phyloP scores from a whole-genome alignment of 2,888 invertebrate genomes.

The Platycnemis pennipes region DNA sequence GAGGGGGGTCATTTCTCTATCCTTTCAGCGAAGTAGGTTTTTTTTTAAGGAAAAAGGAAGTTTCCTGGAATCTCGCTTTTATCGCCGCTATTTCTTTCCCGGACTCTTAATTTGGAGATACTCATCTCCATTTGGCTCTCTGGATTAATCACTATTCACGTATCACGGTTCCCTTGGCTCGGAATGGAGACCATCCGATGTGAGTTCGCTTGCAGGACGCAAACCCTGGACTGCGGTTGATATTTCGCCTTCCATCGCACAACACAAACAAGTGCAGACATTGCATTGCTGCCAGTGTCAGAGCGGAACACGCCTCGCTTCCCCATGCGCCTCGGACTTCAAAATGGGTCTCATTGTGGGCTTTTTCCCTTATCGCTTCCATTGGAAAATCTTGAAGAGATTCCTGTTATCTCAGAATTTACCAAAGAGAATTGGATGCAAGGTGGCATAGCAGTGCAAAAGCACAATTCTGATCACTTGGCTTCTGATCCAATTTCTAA shows the following conservation, averaged over 20 bases:
- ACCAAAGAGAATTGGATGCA: too few relatives aligned
- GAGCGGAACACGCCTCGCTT: too few relatives aligned
- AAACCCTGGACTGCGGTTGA: background rate
- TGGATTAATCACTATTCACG: background rate
- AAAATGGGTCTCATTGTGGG: too few relatives aligned
- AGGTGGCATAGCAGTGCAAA: too few relatives aligned
- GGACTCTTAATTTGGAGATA: constrained; percentile 32
- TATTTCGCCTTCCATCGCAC: background rate
- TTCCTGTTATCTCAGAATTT: too few relatives aligned
- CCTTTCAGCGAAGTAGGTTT: background rate
- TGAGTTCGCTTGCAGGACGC: background rate
- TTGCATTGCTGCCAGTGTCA: too few relatives aligned
- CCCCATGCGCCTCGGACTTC: too few relatives aligned
- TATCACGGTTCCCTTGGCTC: background rate
- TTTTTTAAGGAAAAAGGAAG: background rate
- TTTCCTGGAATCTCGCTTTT: background rate
- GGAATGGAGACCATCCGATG: background rate
- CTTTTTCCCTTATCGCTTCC: too few relatives aligned
- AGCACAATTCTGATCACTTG: too few relatives aligned
- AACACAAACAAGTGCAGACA: background rate
- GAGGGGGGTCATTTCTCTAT: background rate
- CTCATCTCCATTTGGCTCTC: background rate
- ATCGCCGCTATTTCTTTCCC: background rate
- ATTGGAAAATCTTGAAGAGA: too few relatives aligned
- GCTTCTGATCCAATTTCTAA: too few relatives aligned